These are phyloP conservation scores for Parauchenoglanis ngamensis DNA, from an alignment of 2,797 vertebrate species.

Conservation along the genomic window DNA sequence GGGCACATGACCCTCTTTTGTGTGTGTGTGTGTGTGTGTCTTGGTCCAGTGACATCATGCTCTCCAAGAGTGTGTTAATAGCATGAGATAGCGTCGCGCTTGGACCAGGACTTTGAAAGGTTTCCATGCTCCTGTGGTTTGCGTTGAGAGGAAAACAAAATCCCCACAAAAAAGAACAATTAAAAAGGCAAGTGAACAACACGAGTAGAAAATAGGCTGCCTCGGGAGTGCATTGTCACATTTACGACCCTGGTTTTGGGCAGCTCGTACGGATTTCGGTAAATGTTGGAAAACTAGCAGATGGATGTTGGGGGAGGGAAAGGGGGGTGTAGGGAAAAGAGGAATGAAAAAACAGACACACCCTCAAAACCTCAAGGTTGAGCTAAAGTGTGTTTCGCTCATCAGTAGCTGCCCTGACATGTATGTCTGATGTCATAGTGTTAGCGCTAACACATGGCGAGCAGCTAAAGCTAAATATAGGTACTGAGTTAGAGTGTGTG, in stretches of 20 bases:
- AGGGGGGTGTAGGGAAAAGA: background rate
- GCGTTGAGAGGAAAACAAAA: slow-evolving; percentile 8
- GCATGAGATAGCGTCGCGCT: slow-evolving; percentile 5
- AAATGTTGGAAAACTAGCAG: slow-evolving; percentile 30
- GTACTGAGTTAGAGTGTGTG: background rate
- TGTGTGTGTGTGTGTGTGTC: slow-evolving; percentile 21
- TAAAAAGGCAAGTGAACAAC: background rate
- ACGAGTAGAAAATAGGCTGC: background rate
- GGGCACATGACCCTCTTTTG: background rate
- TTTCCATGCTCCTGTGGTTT: slow-evolving; percentile 37
- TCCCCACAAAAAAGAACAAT: background rate
- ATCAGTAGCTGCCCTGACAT: slow-evolving; percentile 21
- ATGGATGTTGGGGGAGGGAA: background rate
- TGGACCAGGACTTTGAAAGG: background rate
- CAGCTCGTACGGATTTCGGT: background rate
- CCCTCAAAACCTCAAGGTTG: slow-evolving; percentile 1
- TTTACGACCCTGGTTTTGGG: background rate
- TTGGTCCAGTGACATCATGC: slow-evolving; percentile 26
- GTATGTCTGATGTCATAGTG: slow-evolving; percentile 7
- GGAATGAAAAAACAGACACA: background rate
- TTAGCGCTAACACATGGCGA: background rate
- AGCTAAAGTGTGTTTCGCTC: background rate
- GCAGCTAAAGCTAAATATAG: slow-evolving; percentile 35
- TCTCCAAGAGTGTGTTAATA: slow-evolving; percentile 13
- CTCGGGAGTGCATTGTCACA: background rate